These are phyloP conservation scores for Crepidodera aurea DNA, from an alignment of 2,888 invertebrate genomes.

Conservation along the genomic window DNA sequence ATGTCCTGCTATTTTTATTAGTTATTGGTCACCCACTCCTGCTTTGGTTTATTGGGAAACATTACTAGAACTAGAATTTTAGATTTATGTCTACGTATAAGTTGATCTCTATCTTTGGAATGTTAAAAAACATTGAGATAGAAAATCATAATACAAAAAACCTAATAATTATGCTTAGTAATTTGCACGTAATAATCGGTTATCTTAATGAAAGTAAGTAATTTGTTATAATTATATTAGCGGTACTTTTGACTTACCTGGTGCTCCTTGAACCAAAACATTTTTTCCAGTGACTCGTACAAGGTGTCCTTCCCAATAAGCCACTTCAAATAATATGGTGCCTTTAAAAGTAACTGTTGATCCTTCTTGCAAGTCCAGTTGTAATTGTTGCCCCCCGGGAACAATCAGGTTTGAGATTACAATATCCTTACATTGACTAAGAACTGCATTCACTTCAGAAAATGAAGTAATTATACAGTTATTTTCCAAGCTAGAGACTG, in stretches of 20 bases:
- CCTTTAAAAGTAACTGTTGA: constrained; percentile 25
- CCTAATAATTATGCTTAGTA: background rate
- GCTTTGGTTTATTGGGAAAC: too few species aligned
- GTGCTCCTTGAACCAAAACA: constrained; percentile 20
- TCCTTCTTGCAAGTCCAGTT: constrained; percentile 19
- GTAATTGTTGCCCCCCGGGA: constrained; percentile 10
- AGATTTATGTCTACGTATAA: too few species aligned
- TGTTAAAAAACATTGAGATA: too few species aligned
- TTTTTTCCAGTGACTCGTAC: constrained; percentile 11
- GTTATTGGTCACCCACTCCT: too few species aligned
- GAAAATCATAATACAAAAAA: background rate
- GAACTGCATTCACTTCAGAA: background rate
- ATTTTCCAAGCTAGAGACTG: background rate
- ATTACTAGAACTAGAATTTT: too few species aligned
- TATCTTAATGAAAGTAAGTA: too few species aligned
- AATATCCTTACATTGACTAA: constrained; percentile 17
- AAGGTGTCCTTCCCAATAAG: constrained; percentile 16
- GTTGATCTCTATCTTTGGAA: too few species aligned
- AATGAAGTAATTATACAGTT: constrained; percentile 15
- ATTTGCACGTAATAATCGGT: too few species aligned
- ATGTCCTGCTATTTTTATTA: too few species aligned
- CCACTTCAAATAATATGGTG: constrained; percentile 12
- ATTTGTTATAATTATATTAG: background rate
- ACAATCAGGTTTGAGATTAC: constrained; percentile 14
- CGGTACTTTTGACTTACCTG: constrained; percentile 23